Evolutionary conservation across 2,888 invertebrate genomes (phyloP).

Genomic region (Campoplex nolae): DNA sequence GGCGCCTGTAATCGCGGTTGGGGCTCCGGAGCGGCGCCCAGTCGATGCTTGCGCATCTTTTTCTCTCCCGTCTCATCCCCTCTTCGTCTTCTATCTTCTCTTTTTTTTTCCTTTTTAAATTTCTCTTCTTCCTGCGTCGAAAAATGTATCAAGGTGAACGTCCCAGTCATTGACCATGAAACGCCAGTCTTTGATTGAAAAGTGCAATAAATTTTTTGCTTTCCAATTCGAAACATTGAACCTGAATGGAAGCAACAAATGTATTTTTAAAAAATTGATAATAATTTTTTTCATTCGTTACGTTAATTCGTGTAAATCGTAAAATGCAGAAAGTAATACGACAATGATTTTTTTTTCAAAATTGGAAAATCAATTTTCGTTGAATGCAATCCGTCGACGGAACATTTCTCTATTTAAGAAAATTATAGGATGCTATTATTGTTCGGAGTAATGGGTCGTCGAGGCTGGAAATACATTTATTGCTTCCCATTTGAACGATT

Average conservation of each 20-base stretch:
- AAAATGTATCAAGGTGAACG: constrained; percentile 39
- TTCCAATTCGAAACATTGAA: neutral
- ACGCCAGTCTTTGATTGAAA: constrained; percentile 1
- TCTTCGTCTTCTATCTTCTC: constrained; percentile 9
- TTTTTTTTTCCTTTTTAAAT: neutral
- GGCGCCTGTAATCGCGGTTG: constrained; percentile 59
- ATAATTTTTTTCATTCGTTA: neutral
- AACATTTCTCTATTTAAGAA: neutral
- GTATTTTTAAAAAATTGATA: neutral
- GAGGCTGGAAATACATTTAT: too few species aligned
- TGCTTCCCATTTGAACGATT: too few species aligned
- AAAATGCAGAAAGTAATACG: neutral
- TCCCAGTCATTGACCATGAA: constrained; percentile 35
- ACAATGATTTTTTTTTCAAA: too few species aligned
- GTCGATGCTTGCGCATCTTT: constrained; percentile 34
- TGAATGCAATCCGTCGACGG: neutral
- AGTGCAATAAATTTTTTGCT: constrained; percentile 1
- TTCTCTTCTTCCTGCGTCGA: constrained; percentile 19
- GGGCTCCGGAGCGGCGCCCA: constrained; percentile 56
- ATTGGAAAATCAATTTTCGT: neutral
- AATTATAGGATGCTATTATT: neutral
- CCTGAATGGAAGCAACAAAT: neutral
- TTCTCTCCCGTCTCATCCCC: constrained; percentile 20
- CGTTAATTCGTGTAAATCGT: neutral
- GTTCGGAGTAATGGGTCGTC: neutral